Evolutionary conservation across 2,888 invertebrate genomes (phyloP).

Genomic region (Temnothorax rugatulus): DNA sequence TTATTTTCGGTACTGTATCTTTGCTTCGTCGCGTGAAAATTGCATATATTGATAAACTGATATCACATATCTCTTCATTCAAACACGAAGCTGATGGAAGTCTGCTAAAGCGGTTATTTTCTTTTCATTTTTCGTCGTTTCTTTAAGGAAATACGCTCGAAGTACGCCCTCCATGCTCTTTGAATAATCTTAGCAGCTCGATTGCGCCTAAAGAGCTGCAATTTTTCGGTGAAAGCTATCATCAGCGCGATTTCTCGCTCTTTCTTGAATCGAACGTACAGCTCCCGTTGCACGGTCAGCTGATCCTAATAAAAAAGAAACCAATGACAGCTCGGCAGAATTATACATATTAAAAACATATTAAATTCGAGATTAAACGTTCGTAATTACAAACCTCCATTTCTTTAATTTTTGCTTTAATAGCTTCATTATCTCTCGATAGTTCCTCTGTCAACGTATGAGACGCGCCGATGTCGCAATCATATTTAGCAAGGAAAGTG

Average conservation of each 20-base stretch:
- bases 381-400: conserved; percentile 21
- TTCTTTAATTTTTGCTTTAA: conserved; percentile 26
- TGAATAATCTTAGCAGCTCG: conserved; percentile 34
- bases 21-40: background rate
- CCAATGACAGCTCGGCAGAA: background rate
- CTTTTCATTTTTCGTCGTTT: conserved; percentile 42
- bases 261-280: conserved; percentile 14
- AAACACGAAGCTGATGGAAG: background rate
- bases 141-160: conserved; percentile 31
- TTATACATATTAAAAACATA: background rate
- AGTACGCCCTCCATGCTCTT: conserved; percentile 26
- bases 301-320: background rate
- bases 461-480: conserved; percentile 15
- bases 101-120: background rate
- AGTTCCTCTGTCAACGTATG: conserved; percentile 19
- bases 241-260: conserved; percentile 29
- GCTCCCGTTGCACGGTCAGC: conserved; percentile 3
- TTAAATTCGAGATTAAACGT: background rate
- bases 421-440: conserved; percentile 7
- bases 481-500: conserved; percentile 27
- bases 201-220: conserved; percentile 16
- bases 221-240: conserved; percentile 13
- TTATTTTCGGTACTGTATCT: background rate
- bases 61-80: background rate
- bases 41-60: background rate